Conservation (phyloP, 2,797 vertebrate genomes). For the Enteromius unitaeniatus region DNA sequence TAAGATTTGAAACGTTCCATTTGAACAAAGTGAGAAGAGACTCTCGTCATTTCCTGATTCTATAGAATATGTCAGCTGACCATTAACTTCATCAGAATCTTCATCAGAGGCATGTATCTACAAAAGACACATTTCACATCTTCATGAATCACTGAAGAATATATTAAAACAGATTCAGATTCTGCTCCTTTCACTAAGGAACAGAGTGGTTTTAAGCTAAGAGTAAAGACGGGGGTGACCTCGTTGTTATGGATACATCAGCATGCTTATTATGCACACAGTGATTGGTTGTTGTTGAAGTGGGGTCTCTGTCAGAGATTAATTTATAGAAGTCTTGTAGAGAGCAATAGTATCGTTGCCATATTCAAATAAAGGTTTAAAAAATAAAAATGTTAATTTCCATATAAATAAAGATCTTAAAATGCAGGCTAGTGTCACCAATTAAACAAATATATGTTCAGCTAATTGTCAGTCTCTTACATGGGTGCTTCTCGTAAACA, state of each 20-base stretch:
- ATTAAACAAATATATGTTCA: not conserved
- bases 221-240: not conserved
- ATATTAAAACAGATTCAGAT: not conserved
- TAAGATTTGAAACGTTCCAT: conserved; percentile 71
- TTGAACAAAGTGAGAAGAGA: conserved; percentile 72
- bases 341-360: not conserved
- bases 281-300: too few species aligned
- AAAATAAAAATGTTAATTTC: too few species aligned
- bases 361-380: not conserved
- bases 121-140: conserved; percentile 35
- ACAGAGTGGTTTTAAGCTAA: not conserved
- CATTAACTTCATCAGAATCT: conserved; percentile 72
- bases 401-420: not conserved
- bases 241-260: not conserved
- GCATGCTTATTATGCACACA: not conserved
- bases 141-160: conserved; percentile 21
- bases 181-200: not conserved
- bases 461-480: not conserved
- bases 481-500: not conserved
- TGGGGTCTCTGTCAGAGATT: not conserved
- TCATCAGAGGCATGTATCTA: conserved; percentile 78
- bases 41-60: conserved; percentile 65
- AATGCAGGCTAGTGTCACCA: not conserved
- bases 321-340: not conserved
- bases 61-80: conserved; percentile 73